Evolutionary conservation across 2,113 vertebrate species (phyloP).

Genomic region (Sturnira hondurensis): DNA sequence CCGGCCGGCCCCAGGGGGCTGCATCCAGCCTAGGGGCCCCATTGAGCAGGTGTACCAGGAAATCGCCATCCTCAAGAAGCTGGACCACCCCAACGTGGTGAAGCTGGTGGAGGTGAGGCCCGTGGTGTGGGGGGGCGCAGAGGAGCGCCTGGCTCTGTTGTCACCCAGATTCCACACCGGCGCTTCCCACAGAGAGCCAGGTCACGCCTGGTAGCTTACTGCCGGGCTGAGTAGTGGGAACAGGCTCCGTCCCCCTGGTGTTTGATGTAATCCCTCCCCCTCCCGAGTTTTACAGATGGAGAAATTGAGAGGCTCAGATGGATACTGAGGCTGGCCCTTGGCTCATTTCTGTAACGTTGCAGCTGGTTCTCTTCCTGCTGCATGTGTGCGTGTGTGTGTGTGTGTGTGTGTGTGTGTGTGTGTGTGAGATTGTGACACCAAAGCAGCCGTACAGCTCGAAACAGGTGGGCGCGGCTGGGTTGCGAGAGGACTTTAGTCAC

Average conservation of each 20-base stretch:
- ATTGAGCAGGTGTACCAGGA: conserved; percentile 98
- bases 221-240: background rate
- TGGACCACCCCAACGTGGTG: conserved; percentile 97
- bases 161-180: rapidly evolving
- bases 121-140: rapidly evolving
- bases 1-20: conserved; percentile 84
- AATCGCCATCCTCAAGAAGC: conserved; percentile 98
- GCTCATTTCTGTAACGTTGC: background rate
- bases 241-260: background rate
- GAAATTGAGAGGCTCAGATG: background rate
- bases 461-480: background rate
- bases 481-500: background rate
- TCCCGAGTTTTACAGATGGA: background rate
- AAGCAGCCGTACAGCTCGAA: background rate
- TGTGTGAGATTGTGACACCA: background rate
- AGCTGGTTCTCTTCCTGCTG: background rate
- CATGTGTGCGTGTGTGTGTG: background rate
- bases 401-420: background rate
- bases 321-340: background rate
- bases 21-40: conserved; percentile 89
- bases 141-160: background rate
- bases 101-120: conserved; percentile 93
- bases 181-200: background rate
- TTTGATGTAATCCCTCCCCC: background rate
- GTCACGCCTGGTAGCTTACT: rapidly evolving